Percentiles rank a stretch among this genome's conserved stretches.
These are phyloP conservation scores for Leucozona laternaria DNA, from an alignment of 2,888 invertebrate species.

Conservation along the genomic window DNA sequence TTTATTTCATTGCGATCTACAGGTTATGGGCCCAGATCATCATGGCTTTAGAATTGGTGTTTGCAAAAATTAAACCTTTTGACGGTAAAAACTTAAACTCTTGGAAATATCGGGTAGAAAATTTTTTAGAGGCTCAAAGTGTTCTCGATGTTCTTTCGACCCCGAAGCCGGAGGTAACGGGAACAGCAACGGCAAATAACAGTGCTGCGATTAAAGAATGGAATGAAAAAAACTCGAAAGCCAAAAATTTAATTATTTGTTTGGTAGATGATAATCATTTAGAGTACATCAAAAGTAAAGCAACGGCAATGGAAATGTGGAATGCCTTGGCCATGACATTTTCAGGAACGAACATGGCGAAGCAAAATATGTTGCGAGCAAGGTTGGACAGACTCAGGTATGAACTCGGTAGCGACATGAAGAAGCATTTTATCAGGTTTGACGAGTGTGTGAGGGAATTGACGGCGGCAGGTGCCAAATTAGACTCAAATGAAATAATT, in stretches of 20 bases:
- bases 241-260: slow-evolving; percentile 50
- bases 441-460: slow-evolving; percentile 49
- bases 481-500: slow-evolving; percentile 37
- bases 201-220: neutral
- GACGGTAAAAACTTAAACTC: neutral
- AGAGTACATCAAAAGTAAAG: slow-evolving; percentile 63
- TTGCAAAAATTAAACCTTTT: neutral
- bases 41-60: neutral
- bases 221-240: slow-evolving; percentile 35
- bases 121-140: no score
- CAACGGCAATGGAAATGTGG: slow-evolving; percentile 60
- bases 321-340: slow-evolving; percentile 31
- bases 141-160: neutral
- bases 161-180: slow-evolving; percentile 26
- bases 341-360: slow-evolving; percentile 66
- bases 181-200: neutral
- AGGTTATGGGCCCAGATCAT: slow-evolving; percentile 9
- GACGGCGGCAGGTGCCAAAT: slow-evolving; percentile 42
- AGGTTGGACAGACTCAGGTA: slow-evolving; percentile 25
- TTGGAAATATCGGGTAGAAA: slow-evolving; percentile 23
- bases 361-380: slow-evolving; percentile 62
- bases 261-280: slow-evolving; percentile 59
- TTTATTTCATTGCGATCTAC: no score
- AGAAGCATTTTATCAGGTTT: slow-evolving; percentile 52
- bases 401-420: slow-evolving; percentile 53